Conservation (phyloP, 2,797 vertebrate species). For the Diplodus puntazzo region DNA sequence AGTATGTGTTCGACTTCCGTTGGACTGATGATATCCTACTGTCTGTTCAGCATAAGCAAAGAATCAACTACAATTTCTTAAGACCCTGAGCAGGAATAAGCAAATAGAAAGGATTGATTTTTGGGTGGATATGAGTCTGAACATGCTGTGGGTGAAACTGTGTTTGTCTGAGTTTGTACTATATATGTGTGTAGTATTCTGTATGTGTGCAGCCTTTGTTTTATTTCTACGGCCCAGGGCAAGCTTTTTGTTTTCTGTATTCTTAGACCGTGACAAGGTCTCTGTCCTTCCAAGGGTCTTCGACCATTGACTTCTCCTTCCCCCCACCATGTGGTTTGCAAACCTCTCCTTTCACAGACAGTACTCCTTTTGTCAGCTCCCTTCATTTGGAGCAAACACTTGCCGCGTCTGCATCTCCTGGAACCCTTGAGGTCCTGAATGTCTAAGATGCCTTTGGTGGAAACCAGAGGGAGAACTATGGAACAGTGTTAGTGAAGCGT, state of each 20-base stretch:
- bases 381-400: conserved; percentile 64
- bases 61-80: background rate
- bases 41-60: background rate
- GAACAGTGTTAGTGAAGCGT: conserved; percentile 77
- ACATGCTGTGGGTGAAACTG: background rate
- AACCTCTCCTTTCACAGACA: conserved; percentile 64
- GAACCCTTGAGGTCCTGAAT: conserved; percentile 65
- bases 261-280: conserved; percentile 41
- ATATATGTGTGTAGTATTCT: background rate
- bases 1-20: background rate
- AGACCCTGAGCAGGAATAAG: background rate
- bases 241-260: conserved; percentile 30
- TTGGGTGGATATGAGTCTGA: conserved; percentile 5
- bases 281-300: conserved; percentile 55
- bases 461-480: conserved; percentile 72
- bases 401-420: conserved; percentile 67
- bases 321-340: conserved; percentile 59
- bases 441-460: conserved; percentile 72
- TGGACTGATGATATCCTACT: background rate
- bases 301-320: conserved; percentile 55
- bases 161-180: background rate
- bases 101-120: background rate
- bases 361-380: conserved; percentile 69
- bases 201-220: conserved; percentile 9
- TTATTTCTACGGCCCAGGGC: conserved; percentile 22